Conservation (phyloP, 2,888 invertebrate species). For the Fragum sueziense region DNA sequence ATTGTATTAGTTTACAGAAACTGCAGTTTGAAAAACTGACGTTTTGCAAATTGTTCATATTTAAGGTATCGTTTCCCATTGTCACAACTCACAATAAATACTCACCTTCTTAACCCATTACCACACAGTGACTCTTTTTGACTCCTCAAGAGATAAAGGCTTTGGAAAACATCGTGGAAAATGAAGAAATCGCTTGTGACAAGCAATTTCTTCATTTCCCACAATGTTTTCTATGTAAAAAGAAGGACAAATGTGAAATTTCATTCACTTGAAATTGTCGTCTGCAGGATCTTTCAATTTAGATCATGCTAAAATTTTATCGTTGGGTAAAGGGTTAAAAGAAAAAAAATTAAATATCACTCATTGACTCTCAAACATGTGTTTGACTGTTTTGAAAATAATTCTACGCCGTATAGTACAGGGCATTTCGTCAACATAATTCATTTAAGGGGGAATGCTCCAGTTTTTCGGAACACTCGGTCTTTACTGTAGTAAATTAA, state of each 20-base stretch:
- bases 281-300: neutral
- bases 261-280: neutral
- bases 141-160: no score
- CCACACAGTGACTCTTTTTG: neutral
- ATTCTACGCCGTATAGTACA: no score
- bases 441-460: no score
- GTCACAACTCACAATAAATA: neutral
- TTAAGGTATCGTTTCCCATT: neutral
- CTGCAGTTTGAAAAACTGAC: neutral
- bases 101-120: neutral
- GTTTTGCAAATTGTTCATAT: neutral
- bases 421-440: no score
- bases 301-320: no score
- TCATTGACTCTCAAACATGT: no score
- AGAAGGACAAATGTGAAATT: no score
- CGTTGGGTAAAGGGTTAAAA: no score
- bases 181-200: slow-evolving; percentile 3
- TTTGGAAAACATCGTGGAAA: slow-evolving; percentile 1
- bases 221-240: neutral
- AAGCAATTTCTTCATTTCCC: neutral
- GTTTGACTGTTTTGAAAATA: no score
- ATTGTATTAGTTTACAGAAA: neutral
- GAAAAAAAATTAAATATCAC: no score
- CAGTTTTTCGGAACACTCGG: no score
- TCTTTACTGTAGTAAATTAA: no score